These are phyloP conservation scores for Chionis minor DNA, from an alignment of 2,113 vertebrate genomes.

Conservation along the genomic window DNA sequence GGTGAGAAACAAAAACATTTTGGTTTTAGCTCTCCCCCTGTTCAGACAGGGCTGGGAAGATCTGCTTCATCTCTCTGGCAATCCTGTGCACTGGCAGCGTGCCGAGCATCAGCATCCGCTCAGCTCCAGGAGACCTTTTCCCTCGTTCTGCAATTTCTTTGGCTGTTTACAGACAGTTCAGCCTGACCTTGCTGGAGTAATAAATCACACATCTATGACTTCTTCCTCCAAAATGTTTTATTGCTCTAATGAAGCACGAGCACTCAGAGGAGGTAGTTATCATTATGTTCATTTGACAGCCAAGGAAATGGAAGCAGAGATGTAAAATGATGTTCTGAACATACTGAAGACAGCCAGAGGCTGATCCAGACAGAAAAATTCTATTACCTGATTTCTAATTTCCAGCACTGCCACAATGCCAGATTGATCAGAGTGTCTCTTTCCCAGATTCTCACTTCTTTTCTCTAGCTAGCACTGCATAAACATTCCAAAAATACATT, in stretches of 20 bases:
- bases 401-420: neutral
- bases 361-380: neutral
- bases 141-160: neutral
- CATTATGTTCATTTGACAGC: neutral
- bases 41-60: neutral
- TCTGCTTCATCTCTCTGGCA: neutral
- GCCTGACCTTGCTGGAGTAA: neutral
- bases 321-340: slow-evolving; percentile 35
- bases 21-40: neutral
- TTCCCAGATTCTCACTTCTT: neutral
- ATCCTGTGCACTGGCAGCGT: rapidly evolving
- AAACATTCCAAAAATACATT: neutral
- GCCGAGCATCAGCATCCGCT: rapidly evolving
- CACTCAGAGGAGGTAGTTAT: slow-evolving; percentile 1
- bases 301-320: slow-evolving; percentile 41
- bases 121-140: neutral
- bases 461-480: neutral
- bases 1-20: neutral
- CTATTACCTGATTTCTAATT: neutral
- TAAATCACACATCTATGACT: neutral
- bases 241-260: neutral
- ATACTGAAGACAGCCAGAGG: neutral
- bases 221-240: neutral
- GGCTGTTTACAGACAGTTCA: neutral
- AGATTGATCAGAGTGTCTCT: neutral